phyloP scores from a whole-genome alignment of 2,113 vertebrate genomes.

The Callipepla squamata region DNA sequence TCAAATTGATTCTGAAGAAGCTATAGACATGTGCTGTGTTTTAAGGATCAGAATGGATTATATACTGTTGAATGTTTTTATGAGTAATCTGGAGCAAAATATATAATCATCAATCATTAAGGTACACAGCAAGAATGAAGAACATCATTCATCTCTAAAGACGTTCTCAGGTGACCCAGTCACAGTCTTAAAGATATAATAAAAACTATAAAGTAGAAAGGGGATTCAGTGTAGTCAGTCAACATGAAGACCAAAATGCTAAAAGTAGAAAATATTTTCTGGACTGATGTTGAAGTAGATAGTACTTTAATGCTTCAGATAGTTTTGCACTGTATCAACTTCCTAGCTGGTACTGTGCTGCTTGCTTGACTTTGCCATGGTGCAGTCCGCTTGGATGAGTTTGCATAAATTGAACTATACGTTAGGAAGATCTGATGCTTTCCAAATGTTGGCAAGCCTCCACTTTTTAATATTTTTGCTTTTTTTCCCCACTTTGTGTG shows the following conservation, averaged over 20 bases:
- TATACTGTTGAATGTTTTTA: background rate
- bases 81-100: background rate
- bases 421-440: background rate
- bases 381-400: fast-evolving
- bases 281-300: background rate
- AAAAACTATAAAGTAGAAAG: background rate
- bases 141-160: background rate
- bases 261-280: background rate
- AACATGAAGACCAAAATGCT: background rate
- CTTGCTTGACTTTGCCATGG: background rate
- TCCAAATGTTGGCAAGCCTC: background rate
- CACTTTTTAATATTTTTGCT: background rate
- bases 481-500: background rate
- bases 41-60: background rate
- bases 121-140: background rate
- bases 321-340: background rate
- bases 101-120: background rate
- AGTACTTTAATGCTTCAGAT: background rate
- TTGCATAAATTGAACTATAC: background rate
- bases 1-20: background rate
- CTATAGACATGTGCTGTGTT: background rate
- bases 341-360: background rate
- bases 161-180: background rate
- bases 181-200: background rate
- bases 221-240: background rate